Base-by-base conservation (phyloP, 2,113 vertebrate genomes). In the Aythya baeri region DNA sequence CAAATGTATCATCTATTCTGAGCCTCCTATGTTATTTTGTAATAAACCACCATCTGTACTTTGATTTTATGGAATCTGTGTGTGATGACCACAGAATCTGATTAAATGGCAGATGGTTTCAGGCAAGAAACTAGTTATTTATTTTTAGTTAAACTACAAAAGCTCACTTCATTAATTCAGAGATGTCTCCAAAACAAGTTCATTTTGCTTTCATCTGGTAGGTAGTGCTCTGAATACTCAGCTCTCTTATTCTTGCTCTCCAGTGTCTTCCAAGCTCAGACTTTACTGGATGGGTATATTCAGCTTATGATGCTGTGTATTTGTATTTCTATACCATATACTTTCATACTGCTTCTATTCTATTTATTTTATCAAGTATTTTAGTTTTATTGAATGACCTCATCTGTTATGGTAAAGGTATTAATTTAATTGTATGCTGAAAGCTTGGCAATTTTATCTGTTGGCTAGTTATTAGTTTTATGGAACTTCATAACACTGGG, bases 31-130 rank as follows among this genome's bases (percentile, higher is more conserved):
- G 96, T 97, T 98, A 97, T 97, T 98, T 97, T 95, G 95, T 95
- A 98, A 98, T 98, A 98, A 98, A 95, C 79, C 36, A 79, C 97
- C 98, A 98, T 98, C 98, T 98, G 98, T 97, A 98, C 96, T 98
- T 98, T 93, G 93, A 96, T 98, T 98, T 96, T 97, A 97, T 83
- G 79, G 95, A 96, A 93, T 96, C 93, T 96, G 84, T 94, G 75
- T 96, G 89, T 95, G 96, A 95, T 98, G 98, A 97, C 97, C 97
- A 95, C 78, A 96, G 95, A 97, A 96, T 96, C 82, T 97, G 96
- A 97, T 97, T 97, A 94, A 58, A 93, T 74, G 88, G 77, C 97
- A 98, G 97, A 98, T 97, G 94, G 97, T 73, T 97, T 89, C 94
- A 13, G 50, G 36, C 63, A 93, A 97, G 87, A 92, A 97, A 94